Base-by-base conservation (phyloP, 2,797 vertebrate species). In the Mormyrus hasselquistii region DNA sequence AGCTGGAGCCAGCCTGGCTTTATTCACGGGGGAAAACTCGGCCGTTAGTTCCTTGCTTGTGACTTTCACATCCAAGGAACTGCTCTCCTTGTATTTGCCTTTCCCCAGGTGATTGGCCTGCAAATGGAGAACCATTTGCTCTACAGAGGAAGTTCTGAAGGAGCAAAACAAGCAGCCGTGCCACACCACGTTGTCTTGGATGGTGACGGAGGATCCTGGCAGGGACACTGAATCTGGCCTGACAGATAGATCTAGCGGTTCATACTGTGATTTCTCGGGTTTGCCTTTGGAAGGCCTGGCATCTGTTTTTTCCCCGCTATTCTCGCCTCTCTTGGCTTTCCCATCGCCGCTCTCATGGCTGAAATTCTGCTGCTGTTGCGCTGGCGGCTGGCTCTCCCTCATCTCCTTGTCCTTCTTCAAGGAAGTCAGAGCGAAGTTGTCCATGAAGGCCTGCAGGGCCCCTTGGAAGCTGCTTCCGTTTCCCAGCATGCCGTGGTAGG, bases 391-490 rank as follows among this genome's bases (percentile, higher is more conserved):
- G 82, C 25, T 97, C 90, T 98, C 97, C 90, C 96, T 97, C 90
- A 95, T 93, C 93, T 98, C 97, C 91, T 96, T 95, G 87, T 98
- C 98, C 90, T 97, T 99, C 94, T 98, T 99, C 95, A 99, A 95
- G 90, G 97, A 98, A 94, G 94, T 96, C 86, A 99, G 95, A 91
- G 99, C 97, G 90, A 99, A 99, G 94, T 92, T 99, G 96, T 99
- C 98, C 98, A 99, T 98, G 94, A 99, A 99, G 34, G 98, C 97
- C 91, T 99, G 98, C 91, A 99, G 95, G 91, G 98, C 98, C 88
- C 98, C 98, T 94, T 99, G 98, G 90, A 99, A 99, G 92, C 94
- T 96, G 88, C 97, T 96, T 0, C 94, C 93, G 0, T 96, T 97
- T 93, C 95, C 94, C 59, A 97, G 95, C 83, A 96, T 93, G 88